A percentile compares a stretch with the other conserved stretches of the same genome.
Evolutionary conservation across 2,888 invertebrate genomes (phyloP).

Genomic region (Philhelius pedissequus): DNA sequence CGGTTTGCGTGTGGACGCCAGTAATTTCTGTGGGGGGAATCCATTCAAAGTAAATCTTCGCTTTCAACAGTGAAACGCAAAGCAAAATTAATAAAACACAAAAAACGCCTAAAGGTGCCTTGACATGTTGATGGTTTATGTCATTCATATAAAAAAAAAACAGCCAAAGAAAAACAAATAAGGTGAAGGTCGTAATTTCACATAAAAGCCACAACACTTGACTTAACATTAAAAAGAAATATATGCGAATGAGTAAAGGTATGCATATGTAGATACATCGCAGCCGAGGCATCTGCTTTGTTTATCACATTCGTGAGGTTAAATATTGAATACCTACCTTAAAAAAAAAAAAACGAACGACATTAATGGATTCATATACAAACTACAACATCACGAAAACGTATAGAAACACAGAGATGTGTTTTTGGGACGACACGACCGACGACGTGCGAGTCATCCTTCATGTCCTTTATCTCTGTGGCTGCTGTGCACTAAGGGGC

Average conservation of each 20-base stretch:
- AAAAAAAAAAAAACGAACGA: not conserved
- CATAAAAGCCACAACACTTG: conserved; percentile 6
- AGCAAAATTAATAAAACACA: not conserved
- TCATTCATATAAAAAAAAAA: conserved; percentile 7
- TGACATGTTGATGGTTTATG: conserved; percentile 20
- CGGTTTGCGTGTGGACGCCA: conserved; percentile 3
- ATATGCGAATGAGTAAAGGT: not conserved
- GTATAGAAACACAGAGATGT: not conserved
- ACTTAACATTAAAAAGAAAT: conserved; percentile 9
- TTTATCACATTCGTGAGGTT: conserved; percentile 50
- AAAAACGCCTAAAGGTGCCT: conserved; percentile 22
- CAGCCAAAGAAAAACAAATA: conserved; percentile 6
- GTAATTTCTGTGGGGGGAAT: not conserved
- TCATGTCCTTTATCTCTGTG: not conserved
- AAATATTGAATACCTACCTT: conserved; percentile 23
- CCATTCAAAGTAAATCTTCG: conserved; percentile 20
- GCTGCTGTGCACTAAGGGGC: not conserved
- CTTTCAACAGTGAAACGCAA: not conserved
- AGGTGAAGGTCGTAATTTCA: conserved; percentile 44
- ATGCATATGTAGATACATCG: not conserved
- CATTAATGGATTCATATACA: conserved; percentile 24
- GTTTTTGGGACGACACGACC: too few relatives aligned
- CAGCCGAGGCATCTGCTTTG: conserved; percentile 36
- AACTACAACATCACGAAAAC: not conserved
- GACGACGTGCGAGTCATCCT: conserved; percentile 4